These are phyloP conservation scores for Leucania comma DNA, from an alignment of 2,888 invertebrate species.

Conservation along the genomic window DNA sequence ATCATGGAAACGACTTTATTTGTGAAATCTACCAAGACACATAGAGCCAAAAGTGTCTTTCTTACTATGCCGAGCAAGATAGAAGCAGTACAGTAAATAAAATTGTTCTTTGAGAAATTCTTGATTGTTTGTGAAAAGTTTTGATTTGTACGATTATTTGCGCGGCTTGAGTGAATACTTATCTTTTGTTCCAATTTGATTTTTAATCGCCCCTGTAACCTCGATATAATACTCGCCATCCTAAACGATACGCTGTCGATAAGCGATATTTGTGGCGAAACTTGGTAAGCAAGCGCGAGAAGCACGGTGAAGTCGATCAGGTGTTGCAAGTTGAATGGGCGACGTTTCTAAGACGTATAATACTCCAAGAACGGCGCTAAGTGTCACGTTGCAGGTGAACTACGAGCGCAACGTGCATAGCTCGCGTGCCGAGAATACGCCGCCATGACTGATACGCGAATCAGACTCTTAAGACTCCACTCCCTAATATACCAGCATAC, in stretches of 20 bases:
- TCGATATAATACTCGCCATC: background rate
- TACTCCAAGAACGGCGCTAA: constrained; percentile 34
- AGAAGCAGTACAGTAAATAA: constrained; percentile 35
- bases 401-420: constrained; percentile 50
- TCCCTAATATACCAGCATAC: constrained; percentile 11
- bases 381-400: constrained; percentile 50
- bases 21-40: constrained; percentile 66
- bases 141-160: constrained; percentile 13
- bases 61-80: constrained; percentile 37
- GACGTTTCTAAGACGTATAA: constrained; percentile 49
- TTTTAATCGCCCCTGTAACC: background rate
- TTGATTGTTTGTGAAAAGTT: constrained; percentile 34
- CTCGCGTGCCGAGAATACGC: constrained; percentile 54
- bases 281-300: constrained; percentile 14
- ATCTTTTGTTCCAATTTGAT: constrained; percentile 14
- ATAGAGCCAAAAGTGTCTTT: constrained; percentile 38
- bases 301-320: constrained; percentile 47
- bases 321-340: constrained; percentile 49
- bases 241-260: constrained; percentile 20
- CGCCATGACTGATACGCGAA: constrained; percentile 50
- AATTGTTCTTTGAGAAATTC: constrained; percentile 28
- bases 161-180: constrained; percentile 16
- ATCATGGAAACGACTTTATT: constrained; percentile 71
- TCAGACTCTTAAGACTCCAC: constrained; percentile 30
- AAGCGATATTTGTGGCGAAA: constrained; percentile 32